Conservation (phyloP, 2,888 invertebrate genomes). For the Drosophila buzzatii region DNA sequence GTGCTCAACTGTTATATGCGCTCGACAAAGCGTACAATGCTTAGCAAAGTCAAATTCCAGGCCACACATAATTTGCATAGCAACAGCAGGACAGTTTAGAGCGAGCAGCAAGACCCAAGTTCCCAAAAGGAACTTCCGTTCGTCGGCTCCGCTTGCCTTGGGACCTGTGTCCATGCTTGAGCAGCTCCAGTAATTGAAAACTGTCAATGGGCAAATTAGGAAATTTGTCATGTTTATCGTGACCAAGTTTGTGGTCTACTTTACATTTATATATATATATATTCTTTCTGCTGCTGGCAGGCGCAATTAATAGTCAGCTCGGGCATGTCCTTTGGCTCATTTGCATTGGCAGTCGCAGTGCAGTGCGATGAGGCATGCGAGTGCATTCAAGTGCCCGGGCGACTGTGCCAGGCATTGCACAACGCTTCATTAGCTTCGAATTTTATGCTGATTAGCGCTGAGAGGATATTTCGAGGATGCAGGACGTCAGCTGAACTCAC, state of each 20-base stretch:
- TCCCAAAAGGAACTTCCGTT: conserved; percentile 42
- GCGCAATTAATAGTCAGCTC: conserved; percentile 36
- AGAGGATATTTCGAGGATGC: conserved; percentile 20
- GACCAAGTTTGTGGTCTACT: conserved; percentile 54
- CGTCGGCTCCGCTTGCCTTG: conserved; percentile 9
- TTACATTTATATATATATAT: conserved; percentile 5
- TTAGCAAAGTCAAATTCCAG: conserved; percentile 12
- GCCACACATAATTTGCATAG: conserved; percentile 5
- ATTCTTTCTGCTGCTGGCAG: conserved; percentile 30
- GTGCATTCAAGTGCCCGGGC: conserved; percentile 54
- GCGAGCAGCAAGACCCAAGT: conserved; percentile 3
- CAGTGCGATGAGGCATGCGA: conserved; percentile 44
- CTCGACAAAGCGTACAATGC: conserved; percentile 11
- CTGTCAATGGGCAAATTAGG: conserved; percentile 78
- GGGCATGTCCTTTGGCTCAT: conserved; percentile 67
- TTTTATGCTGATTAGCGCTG: conserved; percentile 76
- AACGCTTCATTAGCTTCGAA: conserved; percentile 75
- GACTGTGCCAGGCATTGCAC: conserved; percentile 43
- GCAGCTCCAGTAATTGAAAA: conserved; percentile 75
- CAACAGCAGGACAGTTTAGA: conserved; percentile 11
- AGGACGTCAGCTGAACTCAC: conserved; percentile 6
- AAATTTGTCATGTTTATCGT: conserved; percentile 76
- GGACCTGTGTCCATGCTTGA: conserved; percentile 58
- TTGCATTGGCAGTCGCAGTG: conserved; percentile 49
- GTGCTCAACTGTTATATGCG: not conserved